phyloP scores from a whole-genome alignment of 2,113 vertebrate species.

The Calidris pugnax region DNA sequence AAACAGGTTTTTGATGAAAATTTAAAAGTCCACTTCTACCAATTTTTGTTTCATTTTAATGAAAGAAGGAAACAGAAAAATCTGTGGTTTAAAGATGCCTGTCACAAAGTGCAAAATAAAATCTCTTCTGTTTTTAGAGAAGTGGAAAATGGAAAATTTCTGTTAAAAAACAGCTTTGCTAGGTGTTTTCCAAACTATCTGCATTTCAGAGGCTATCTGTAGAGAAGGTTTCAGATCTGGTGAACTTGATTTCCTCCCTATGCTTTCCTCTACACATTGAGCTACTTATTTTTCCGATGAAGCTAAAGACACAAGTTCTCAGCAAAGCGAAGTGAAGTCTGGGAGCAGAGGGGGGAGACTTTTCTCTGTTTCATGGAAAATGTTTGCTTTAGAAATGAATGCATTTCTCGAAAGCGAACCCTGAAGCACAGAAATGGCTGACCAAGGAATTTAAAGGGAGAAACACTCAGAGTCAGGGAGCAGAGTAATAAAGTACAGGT shows the following conservation, averaged over 20 bases:
- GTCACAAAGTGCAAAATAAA: background rate
- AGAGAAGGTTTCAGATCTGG: background rate
- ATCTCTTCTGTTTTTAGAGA: background rate
- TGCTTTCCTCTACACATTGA: background rate
- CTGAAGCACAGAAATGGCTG: slow-evolving; percentile 17
- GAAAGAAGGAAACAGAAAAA: background rate
- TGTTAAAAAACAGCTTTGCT: background rate
- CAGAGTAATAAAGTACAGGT: slow-evolving; percentile 53
- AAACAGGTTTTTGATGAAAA: background rate
- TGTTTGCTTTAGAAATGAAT: background rate
- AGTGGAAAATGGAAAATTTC: background rate
- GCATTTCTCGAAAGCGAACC: background rate
- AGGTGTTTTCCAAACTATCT: background rate
- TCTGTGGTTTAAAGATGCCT: background rate
- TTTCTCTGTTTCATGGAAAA: background rate
- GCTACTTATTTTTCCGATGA: background rate
- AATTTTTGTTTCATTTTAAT: background rate
- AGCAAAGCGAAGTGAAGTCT: background rate
- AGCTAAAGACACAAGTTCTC: background rate
- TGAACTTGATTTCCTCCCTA: background rate
- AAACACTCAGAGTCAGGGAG: slow-evolving; percentile 10
- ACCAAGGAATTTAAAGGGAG: slow-evolving; percentile 36
- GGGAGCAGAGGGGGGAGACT: background rate
- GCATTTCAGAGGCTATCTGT: background rate
- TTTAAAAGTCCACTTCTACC: background rate